Evolutionary conservation across 2,113 vertebrate genomes (phyloP).

Genomic region (Casuarius casuarius): DNA sequence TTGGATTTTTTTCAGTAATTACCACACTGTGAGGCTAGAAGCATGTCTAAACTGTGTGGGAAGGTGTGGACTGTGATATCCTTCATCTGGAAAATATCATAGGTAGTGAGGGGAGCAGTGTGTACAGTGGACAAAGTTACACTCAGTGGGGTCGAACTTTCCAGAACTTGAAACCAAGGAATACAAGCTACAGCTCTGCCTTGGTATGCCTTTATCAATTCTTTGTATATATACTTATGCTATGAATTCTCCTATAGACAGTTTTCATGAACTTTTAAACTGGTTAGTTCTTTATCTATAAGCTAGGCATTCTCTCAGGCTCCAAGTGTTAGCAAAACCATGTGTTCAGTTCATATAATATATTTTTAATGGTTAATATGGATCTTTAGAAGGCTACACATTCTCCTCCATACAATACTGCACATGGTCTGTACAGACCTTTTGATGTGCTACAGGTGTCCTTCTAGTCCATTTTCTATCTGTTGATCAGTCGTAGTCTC

Average conservation of each 20-base stretch:
- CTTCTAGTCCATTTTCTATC: not conserved
- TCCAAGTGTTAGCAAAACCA: accelerated
- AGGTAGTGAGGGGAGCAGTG: not conserved
- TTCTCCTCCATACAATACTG: not conserved
- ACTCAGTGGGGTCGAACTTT: not conserved
- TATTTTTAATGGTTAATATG: not conserved
- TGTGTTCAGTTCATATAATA: not conserved
- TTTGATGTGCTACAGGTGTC: not conserved
- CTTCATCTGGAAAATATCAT: not conserved
- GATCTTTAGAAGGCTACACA: not conserved
- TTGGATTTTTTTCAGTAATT: not conserved
- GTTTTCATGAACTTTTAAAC: not conserved
- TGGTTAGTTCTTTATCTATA: not conserved
- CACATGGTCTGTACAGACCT: not conserved
- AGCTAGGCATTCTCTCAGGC: not conserved
- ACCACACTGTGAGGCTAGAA: not conserved
- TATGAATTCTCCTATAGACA: not conserved
- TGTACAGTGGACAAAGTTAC: not conserved
- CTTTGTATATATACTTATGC: not conserved
- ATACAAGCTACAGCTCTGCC: not conserved
- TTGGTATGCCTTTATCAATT: not conserved
- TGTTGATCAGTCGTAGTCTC: not conserved
- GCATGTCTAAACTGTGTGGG: not conserved
- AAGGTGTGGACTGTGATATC: not conserved
- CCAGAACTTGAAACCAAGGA: not conserved